Evolutionary conservation across 2,113 vertebrate genomes (phyloP).

Genomic region (Hydropotes inermis): DNA sequence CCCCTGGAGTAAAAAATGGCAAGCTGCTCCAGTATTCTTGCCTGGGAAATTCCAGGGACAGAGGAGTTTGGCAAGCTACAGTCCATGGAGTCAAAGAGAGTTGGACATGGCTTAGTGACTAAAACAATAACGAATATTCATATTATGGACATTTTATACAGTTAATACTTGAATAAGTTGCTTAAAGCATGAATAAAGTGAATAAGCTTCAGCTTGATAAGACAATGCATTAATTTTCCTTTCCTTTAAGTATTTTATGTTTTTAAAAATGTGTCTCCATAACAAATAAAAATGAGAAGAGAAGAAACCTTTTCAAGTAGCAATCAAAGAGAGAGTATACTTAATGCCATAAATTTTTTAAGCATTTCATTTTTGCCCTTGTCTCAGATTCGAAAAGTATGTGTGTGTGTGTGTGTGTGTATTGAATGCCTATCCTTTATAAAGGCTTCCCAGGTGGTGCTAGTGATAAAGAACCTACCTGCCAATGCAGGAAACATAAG

Average conservation of each 20-base stretch:
- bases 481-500: background rate
- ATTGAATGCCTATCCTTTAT: background rate
- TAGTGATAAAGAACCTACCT: background rate
- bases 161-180: background rate
- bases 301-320: background rate
- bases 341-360: background rate
- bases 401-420: background rate
- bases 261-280: background rate
- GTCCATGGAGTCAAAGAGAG: background rate
- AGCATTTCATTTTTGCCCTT: background rate
- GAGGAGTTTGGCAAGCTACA: background rate
- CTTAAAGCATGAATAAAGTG: background rate
- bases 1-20: background rate
- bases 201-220: background rate
- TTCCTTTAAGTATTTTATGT: background rate
- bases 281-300: background rate
- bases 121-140: background rate
- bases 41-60: background rate
- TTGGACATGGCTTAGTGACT: background rate
- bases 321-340: background rate
- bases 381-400: background rate
- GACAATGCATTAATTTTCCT: background rate
- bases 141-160: background rate
- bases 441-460: background rate
- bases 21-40: background rate